Conservation (phyloP, 2,113 vertebrate genomes). For the Gymnarchus niloticus region DNA sequence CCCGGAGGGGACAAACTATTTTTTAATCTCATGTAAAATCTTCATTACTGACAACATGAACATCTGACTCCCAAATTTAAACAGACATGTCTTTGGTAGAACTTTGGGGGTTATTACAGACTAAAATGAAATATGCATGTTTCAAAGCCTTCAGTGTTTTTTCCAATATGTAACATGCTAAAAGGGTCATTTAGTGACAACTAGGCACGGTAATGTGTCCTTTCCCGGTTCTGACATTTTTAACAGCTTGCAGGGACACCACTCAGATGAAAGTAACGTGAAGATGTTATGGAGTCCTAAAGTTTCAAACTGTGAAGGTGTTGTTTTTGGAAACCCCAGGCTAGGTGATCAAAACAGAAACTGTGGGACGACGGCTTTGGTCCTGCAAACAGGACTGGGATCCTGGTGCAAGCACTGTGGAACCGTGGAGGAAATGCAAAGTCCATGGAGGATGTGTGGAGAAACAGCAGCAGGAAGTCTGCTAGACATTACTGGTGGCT, state of each 20-base stretch:
- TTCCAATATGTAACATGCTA: not conserved
- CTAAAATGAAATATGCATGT: not conserved
- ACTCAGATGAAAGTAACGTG: not conserved
- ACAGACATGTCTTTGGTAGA: not conserved
- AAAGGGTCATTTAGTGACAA: not conserved
- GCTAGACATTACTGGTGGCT: not conserved
- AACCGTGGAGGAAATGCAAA: not conserved
- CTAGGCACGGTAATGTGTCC: not conserved
- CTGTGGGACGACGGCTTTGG: not conserved
- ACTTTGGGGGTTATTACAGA: not conserved
- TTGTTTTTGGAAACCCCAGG: not conserved
- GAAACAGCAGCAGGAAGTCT: constrained; percentile 8
- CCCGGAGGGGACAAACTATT: not conserved
- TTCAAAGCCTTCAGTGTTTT: not conserved
- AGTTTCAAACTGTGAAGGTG: not conserved
- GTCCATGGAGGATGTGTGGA: not conserved
- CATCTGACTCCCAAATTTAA: too few relatives aligned
- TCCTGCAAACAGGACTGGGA: not conserved
- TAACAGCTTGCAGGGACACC: not conserved
- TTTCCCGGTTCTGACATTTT: not conserved
- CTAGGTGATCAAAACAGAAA: not conserved
- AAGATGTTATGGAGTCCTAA: not conserved
- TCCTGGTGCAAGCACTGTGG: too few relatives aligned
- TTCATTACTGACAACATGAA: not conserved
- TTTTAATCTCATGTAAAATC: not conserved